Conservation (phyloP, 2,113 vertebrate genomes). For the Psittacula cyanocephala region DNA sequence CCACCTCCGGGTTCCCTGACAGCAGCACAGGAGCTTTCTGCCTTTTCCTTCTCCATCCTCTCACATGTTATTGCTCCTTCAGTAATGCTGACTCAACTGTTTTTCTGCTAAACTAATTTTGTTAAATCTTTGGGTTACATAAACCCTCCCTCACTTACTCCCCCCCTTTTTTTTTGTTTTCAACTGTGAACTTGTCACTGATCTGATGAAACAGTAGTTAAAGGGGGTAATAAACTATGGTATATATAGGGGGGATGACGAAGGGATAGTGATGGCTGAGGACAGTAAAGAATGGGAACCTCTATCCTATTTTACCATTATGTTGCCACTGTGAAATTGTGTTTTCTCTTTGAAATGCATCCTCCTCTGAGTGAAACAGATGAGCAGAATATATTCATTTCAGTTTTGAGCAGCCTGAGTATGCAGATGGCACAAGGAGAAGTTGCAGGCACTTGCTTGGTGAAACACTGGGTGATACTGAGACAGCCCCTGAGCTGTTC, state of each 20-base stretch:
- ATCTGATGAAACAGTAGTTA: neutral
- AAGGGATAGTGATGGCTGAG: neutral
- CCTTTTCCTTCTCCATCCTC: neutral
- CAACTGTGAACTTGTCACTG: neutral
- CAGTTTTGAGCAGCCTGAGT: neutral
- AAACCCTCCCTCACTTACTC: neutral
- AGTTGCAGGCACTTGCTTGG: neutral
- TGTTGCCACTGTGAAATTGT: accelerated
- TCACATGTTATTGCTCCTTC: conserved; percentile 1
- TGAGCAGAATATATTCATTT: neutral
- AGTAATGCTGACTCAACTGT: conserved; percentile 27
- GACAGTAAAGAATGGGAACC: neutral
- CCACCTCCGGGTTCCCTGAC: neutral
- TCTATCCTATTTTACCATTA: neutral
- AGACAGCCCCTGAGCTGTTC: neutral
- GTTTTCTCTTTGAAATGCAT: neutral
- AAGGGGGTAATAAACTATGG: neutral
- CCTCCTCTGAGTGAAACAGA: neutral
- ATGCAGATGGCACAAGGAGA: neutral
- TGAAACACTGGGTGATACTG: neutral
- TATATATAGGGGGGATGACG: neutral
- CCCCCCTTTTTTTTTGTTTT: accelerated
- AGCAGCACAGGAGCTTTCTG: neutral
- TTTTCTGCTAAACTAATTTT: conserved; percentile 10
- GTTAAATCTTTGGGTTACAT: conserved; percentile 14